Evolutionary conservation across 2,888 invertebrate genomes (phyloP).

Genomic region (Chrysina gloriosa): DNA sequence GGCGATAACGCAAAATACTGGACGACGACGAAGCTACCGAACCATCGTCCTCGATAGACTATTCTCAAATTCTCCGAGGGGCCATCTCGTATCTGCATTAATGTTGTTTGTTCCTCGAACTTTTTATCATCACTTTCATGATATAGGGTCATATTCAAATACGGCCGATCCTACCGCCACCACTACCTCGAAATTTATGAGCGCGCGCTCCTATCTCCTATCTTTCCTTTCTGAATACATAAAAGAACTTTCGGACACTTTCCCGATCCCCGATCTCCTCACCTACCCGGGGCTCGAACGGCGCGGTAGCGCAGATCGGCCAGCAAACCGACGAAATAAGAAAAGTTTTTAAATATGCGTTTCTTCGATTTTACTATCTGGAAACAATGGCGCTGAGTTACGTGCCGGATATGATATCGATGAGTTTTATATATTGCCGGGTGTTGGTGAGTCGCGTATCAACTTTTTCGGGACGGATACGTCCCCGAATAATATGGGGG

Average conservation of each 20-base stretch:
- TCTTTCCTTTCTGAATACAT: conserved; percentile 40
- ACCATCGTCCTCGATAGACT: conserved; percentile 22
- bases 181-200: conserved; percentile 50
- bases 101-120: conserved; percentile 54
- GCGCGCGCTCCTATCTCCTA: conserved; percentile 39
- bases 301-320: neutral
- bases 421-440: conserved; percentile 33
- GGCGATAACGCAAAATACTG: neutral
- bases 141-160: conserved; percentile 49
- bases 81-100: conserved; percentile 52
- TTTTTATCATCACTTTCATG: conserved; percentile 52
- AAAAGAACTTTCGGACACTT: conserved; percentile 45
- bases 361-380: conserved; percentile 39
- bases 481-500: no score
- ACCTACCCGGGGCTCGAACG: neutral
- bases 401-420: conserved; percentile 30
- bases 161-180: conserved; percentile 41
- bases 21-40: neutral
- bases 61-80: conserved; percentile 46
- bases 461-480: no score
- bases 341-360: conserved; percentile 44
- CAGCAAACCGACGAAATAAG: conserved; percentile 44
- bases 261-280: neutral
- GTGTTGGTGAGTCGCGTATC: no score
- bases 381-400: conserved; percentile 36